phyloP scores from a whole-genome alignment of 2,797 vertebrate species.

The Arrhamphus sclerolepis region DNA sequence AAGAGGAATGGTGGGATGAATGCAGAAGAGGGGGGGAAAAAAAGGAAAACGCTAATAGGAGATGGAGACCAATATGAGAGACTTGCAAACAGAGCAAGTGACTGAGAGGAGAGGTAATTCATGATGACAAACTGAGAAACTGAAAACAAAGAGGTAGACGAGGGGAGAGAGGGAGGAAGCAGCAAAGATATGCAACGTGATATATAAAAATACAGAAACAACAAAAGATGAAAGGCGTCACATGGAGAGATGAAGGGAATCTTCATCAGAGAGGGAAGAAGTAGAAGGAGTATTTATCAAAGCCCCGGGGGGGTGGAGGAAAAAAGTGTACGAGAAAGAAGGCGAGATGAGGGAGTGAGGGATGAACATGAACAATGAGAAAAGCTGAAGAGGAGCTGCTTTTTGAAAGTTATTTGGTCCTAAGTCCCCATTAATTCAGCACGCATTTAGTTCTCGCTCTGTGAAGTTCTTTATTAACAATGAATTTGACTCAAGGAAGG shows the following conservation, averaged over 20 bases:
- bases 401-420: slow-evolving; percentile 66
- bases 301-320: slow-evolving; percentile 33
- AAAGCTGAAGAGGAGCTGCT: slow-evolving; percentile 42
- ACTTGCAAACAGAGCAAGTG: slow-evolving; percentile 32
- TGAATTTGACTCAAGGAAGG: slow-evolving; percentile 49
- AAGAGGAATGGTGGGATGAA: slow-evolving; percentile 30
- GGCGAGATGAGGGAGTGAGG: slow-evolving; percentile 23
- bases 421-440: slow-evolving; percentile 60
- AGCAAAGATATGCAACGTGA: slow-evolving; percentile 42
- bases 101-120: slow-evolving; percentile 56
- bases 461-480: slow-evolving; percentile 67
- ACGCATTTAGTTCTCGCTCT: slow-evolving; percentile 49
- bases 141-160: slow-evolving; percentile 59
- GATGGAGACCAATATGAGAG: slow-evolving; percentile 28
- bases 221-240: slow-evolving; percentile 57
- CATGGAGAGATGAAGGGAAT: slow-evolving; percentile 41
- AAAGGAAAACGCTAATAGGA: slow-evolving; percentile 18
- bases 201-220: slow-evolving; percentile 56
- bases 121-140: slow-evolving; percentile 60
- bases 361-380: slow-evolving; percentile 45
- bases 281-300: slow-evolving; percentile 60
- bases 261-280: slow-evolving; percentile 45
- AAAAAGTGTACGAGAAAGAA: slow-evolving; percentile 36
- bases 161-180: slow-evolving; percentile 29
- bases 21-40: slow-evolving; percentile 7